Evolutionary conservation across 2,113 vertebrate genomes (phyloP).

Genomic region (Aphyosemion australe): DNA sequence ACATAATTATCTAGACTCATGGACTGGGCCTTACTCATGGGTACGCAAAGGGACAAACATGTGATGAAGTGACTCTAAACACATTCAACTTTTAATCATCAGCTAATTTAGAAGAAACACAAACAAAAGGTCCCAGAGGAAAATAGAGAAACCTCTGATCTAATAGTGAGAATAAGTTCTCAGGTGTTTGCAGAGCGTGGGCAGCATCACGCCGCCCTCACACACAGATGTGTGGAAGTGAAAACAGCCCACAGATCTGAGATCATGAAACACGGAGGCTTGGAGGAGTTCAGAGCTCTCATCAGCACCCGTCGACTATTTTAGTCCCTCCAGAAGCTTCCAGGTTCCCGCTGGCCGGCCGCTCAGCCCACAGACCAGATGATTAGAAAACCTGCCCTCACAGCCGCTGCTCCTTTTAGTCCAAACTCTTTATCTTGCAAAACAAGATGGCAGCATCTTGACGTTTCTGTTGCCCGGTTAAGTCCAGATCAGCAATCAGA

Average conservation of each 20-base stretch:
- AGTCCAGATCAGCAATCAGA: not conserved
- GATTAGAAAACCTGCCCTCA: not conserved
- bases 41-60: too few relatives aligned
- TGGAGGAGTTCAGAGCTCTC: not conserved
- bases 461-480: not conserved
- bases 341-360: not conserved
- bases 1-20: too few relatives aligned
- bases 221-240: not conserved
- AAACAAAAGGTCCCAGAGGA: too few relatives aligned
- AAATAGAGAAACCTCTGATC: too few relatives aligned
- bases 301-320: not conserved
- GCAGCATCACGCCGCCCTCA: too few relatives aligned
- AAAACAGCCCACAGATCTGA: not conserved
- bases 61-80: too few relatives aligned
- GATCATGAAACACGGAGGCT: not conserved
- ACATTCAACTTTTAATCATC: too few relatives aligned
- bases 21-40: too few relatives aligned
- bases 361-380: not conserved
- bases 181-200: too few relatives aligned
- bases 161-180: too few relatives aligned
- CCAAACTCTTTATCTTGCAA: not conserved
- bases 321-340: not conserved
- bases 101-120: too few relatives aligned
- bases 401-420: not conserved
- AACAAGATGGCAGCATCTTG: not conserved